Evolutionary conservation across 1,140 invertebrate genomes (phyloP).

Genomic region (Protaetia brevitarsis): DNA sequence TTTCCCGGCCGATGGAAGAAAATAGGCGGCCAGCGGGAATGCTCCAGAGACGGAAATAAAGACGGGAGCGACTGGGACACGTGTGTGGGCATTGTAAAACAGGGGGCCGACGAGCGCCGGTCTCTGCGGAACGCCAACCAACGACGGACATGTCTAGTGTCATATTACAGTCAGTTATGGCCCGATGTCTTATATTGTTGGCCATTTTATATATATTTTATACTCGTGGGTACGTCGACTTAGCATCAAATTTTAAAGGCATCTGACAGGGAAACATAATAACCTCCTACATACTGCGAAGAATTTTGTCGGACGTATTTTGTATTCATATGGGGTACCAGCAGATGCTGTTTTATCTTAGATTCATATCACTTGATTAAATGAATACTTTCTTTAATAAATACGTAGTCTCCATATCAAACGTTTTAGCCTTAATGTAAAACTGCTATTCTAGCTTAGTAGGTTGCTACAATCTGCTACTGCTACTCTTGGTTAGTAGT

Average conservation of each 20-base stretch:
- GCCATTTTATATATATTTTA: constrained; percentile 21
- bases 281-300: too few species aligned
- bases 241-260: constrained; percentile 20
- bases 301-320: too few species aligned
- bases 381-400: too few species aligned
- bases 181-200: constrained; percentile 36
- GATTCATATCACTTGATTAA: too few species aligned
- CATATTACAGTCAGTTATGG: constrained; percentile 43
- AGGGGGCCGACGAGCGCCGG: constrained; percentile 21
- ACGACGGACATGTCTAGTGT: constrained; percentile 37
- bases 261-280: constrained; percentile 18
- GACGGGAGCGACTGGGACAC: constrained; percentile 26
- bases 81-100: constrained; percentile 33
- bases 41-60: constrained; percentile 36
- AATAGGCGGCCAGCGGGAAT: neutral
- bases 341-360: too few species aligned
- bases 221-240: neutral
- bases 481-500: too few species aligned
- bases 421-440: too few species aligned
- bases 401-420: too few species aligned
- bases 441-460: too few species aligned
- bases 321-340: too few species aligned
- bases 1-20: neutral
- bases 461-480: too few species aligned
- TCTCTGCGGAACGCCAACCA: constrained; percentile 1